A percentile compares a stretch with the other conserved stretches of the same genome.
phyloP scores from a whole-genome alignment of 2,113 vertebrate genomes.

The Leucoraja erinaceus region DNA sequence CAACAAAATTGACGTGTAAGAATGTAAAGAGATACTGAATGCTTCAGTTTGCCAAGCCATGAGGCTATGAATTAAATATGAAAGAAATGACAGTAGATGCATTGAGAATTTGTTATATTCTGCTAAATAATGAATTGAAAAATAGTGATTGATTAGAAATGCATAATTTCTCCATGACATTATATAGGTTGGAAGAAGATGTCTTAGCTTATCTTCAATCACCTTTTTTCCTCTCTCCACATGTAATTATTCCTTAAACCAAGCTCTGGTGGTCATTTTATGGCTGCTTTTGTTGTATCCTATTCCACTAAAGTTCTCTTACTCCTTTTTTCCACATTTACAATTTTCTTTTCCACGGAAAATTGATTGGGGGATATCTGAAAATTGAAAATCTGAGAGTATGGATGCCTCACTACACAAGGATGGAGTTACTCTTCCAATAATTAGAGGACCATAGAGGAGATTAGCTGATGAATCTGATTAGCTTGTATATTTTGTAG shows the following conservation, averaged over 20 bases:
- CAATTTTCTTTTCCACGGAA: not conserved
- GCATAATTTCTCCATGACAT: not conserved
- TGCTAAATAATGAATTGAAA: slow-evolving; percentile 27
- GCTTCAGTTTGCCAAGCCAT: not conserved
- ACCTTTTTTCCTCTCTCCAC: not conserved
- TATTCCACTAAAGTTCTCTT: not conserved
- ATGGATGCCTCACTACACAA: not conserved
- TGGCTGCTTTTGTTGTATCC: not conserved
- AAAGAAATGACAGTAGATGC: slow-evolving; percentile 1
- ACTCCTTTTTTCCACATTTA: not conserved
- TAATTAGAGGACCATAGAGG: not conserved
- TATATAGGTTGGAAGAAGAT: not conserved
- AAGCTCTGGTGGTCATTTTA: not conserved
- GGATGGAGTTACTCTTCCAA: not conserved
- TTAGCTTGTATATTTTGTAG: not conserved
- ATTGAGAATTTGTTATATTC: not conserved
- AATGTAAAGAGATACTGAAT: not conserved
- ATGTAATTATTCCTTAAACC: not conserved
- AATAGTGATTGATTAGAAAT: not conserved
- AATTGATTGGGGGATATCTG: too few relatives aligned
- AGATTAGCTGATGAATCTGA: not conserved
- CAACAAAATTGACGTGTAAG: not conserved
- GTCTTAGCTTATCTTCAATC: not conserved
- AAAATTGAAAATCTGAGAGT: not conserved
- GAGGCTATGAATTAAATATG: not conserved